Percentiles rank a stretch among this genome's conserved stretches.
Evolutionary conservation across 30 jellyfish, hydroid and myxozoan genomes (phyloP).

Genomic region (Aurelia aurita complex sp. Pacific): DNA sequence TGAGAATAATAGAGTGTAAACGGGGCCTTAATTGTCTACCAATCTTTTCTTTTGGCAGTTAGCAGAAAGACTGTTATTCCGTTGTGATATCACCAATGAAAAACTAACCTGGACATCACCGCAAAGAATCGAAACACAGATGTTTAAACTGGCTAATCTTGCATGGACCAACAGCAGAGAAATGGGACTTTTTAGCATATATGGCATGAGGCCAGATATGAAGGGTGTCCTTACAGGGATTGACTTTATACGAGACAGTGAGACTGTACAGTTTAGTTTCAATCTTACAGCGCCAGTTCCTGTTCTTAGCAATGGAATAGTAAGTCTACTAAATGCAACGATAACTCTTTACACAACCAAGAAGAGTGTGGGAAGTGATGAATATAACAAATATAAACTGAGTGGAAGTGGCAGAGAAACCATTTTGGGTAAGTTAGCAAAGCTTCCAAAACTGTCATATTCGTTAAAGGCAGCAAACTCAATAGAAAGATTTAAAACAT

Average conservation of each 20-base stretch:
- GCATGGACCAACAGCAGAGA: constrained; percentile 18
- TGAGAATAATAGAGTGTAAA: too few species aligned
- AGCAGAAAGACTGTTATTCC: constrained; percentile 23
- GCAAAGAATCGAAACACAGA: constrained; percentile 24
- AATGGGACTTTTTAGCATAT: too few species aligned
- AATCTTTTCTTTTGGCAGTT: not conserved
- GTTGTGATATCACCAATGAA: constrained; percentile 12
- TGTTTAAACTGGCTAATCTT: constrained; percentile 7
- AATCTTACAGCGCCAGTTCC: too few species aligned
- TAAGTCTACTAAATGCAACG: not conserved
- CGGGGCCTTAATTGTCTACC: too few species aligned
- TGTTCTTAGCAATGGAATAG: too few species aligned
- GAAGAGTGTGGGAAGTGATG: not conserved
- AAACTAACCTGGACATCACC: constrained; percentile 40
- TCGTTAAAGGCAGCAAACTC: not conserved
- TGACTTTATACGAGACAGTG: too few species aligned
- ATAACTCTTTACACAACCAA: constrained; percentile 3
- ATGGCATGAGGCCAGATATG: constrained; percentile 3
- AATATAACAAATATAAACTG: not conserved
- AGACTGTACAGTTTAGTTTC: too few species aligned
- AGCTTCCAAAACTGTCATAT: too few species aligned
- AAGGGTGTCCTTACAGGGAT: not conserved
- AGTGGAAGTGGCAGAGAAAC: constrained; percentile 22
- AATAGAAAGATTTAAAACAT: too few species aligned
- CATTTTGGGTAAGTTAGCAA: constrained; percentile 13